Evolutionary conservation across 2,888 invertebrate species (phyloP).

Genomic region (Drosophila yooni): DNA sequence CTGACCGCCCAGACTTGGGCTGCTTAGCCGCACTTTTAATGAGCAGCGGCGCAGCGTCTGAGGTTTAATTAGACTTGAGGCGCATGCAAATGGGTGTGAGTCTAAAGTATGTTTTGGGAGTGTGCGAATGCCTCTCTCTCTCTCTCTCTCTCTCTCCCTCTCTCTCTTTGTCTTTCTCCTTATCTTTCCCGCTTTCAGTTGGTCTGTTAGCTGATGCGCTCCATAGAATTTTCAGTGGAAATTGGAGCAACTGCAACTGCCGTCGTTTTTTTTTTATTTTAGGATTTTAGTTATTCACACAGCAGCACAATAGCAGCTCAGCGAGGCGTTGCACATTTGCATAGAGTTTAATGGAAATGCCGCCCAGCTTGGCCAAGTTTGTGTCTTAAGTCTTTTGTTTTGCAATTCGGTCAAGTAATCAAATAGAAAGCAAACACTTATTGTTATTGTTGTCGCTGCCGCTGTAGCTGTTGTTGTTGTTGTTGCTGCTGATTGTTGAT

Average conservation of each 20-base stretch:
- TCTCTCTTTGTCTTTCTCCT: background rate
- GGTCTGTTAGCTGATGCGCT: conserved; percentile 22
- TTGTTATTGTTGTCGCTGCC: conserved; percentile 32
- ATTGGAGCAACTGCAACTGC: conserved; percentile 61
- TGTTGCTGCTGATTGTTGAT: conserved; percentile 49
- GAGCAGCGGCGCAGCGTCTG: conserved; percentile 37
- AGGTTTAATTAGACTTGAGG: conserved; percentile 45
- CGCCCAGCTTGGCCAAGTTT: conserved; percentile 54
- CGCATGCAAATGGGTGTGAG: conserved; percentile 52
- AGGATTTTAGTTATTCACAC: conserved; percentile 32
- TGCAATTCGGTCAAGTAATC: conserved; percentile 73
- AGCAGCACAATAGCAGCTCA: conserved; percentile 37
- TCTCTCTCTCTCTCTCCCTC: background rate
- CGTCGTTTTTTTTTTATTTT: conserved; percentile 9
- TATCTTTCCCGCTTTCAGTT: background rate
- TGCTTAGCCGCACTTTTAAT: conserved; percentile 42
- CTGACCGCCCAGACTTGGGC: conserved; percentile 20
- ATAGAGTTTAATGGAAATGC: conserved; percentile 61
- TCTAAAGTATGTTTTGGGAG: conserved; percentile 74
- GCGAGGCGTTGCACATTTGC: conserved; percentile 77
- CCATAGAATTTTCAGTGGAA: conserved; percentile 55
- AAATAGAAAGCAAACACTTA: conserved; percentile 73
- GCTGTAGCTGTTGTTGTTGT: conserved; percentile 1
- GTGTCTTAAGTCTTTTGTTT: conserved; percentile 74
- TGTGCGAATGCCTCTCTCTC: conserved; percentile 63